phyloP scores from a whole-genome alignment of 2,113 vertebrate species.

The Leptobrachium ailaonicum region DNA sequence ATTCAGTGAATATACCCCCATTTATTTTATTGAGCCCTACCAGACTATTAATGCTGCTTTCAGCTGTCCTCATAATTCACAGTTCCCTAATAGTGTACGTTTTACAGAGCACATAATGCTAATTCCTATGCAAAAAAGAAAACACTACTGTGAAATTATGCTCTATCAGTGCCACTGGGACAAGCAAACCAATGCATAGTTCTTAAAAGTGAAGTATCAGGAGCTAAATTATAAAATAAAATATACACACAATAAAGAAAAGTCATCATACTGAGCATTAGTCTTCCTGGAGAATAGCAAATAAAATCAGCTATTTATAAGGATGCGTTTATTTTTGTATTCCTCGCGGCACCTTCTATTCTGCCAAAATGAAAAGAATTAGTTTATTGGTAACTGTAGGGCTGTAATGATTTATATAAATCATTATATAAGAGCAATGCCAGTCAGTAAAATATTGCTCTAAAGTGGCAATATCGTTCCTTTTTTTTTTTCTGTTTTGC shows the following conservation, averaged over 20 bases:
- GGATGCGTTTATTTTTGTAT: constrained; percentile 72
- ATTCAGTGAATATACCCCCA: too few relatives aligned
- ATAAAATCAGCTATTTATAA: constrained; percentile 74
- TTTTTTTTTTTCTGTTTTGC: constrained; percentile 67
- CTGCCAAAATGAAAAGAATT: constrained; percentile 75
- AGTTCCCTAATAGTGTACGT: too few relatives aligned
- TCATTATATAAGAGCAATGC: constrained; percentile 79
- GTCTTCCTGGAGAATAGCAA: constrained; percentile 70
- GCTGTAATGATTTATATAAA: constrained; percentile 79
- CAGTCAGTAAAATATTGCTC: constrained; percentile 79
- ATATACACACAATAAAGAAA: constrained; percentile 55
- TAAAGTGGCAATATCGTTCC: constrained; percentile 78
- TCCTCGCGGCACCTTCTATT: constrained; percentile 77
- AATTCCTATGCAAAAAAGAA: too few relatives aligned
- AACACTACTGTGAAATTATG: too few relatives aligned
- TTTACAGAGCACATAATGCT: too few relatives aligned
- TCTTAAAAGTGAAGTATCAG: too few relatives aligned
- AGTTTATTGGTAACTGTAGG: constrained; percentile 79
- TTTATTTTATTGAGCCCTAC: too few relatives aligned
- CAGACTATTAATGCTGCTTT: too few relatives aligned
- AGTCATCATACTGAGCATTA: constrained; percentile 69
- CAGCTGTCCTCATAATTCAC: too few relatives aligned
- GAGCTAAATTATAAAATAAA: constrained; percentile 1
- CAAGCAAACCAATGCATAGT: too few relatives aligned
- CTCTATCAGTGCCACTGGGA: too few relatives aligned